Evolutionary conservation across 2,888 invertebrate species (phyloP), one percentile per base, ranked within the genome.

Genomic region (Andricus quercusramuli): DNA sequence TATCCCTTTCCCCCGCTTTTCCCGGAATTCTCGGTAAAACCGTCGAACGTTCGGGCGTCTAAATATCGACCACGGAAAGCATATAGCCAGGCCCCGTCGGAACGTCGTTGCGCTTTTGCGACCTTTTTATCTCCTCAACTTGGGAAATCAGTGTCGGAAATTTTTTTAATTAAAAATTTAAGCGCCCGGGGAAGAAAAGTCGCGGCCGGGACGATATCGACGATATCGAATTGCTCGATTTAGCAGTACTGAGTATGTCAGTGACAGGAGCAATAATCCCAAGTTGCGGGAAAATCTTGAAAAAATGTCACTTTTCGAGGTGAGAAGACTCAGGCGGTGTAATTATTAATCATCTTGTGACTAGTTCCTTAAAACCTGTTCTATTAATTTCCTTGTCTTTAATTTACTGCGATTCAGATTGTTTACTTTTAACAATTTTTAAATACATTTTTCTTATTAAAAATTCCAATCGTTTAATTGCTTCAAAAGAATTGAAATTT

Each of bases 81-180:
- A 68, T 44, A 59, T 76, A n/a, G 74, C 37, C 62, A 77, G 20
- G 67, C 78, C 59, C 56, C 32, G 79, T 70, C 65, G 64, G 66
- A 78, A 77, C 79, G 78, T 80, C 81, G 79, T 78, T 81, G 81
- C 81, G 79, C 81, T 81, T 79, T 80, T 79, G 79, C 80, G 80
- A 80, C 79, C 83, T 83, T 85, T 87, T 85, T 86, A 85, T 83
- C 87, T 86, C 80, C 84, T 86, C 86, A 84, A 86, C 84, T 84
- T 84, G 83, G 83, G 86, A 87, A 86, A 85, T 84, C 85, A 85
- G 85, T 86, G 25, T 81, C 86, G 85, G 56, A 20, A 44, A 20
- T 20, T 56, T 66, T 78, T 76, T 70, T 44, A 15, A 29, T 76
- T 79, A 77, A 41, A 56, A 74, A 56, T 74, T 74, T 13, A 22